Percentiles rank a stretch among this genome's conserved stretches.
These are phyloP conservation scores for Dissostichus mawsoni DNA, from an alignment of 2,113 vertebrate genomes.

Conservation along the genomic window DNA sequence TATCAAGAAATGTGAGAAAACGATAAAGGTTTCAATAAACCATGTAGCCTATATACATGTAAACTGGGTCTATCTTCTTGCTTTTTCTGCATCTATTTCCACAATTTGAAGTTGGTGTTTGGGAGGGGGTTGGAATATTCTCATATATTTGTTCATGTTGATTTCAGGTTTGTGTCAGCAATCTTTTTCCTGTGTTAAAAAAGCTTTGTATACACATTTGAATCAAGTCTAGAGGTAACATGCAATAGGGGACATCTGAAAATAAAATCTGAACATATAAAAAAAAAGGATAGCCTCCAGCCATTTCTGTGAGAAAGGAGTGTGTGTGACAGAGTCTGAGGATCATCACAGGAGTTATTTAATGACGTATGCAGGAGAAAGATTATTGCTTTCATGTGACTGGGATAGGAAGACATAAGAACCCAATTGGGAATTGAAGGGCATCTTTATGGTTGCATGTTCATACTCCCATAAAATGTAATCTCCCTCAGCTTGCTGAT, in stretches of 20 bases:
- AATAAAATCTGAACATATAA: slow-evolving; percentile 77
- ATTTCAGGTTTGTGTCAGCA: slow-evolving; percentile 56
- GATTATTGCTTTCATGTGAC: neutral
- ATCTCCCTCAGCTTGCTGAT: neutral
- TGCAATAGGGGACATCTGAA: slow-evolving; percentile 67
- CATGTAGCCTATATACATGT: slow-evolving; percentile 4
- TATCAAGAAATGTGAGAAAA: neutral
- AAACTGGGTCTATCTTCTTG: slow-evolving; percentile 2
- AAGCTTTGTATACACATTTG: slow-evolving; percentile 73
- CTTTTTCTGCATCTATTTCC: slow-evolving; percentile 27
- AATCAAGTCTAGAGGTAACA: slow-evolving; percentile 72
- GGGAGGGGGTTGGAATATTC: neutral
- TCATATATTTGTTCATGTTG: slow-evolving; percentile 45
- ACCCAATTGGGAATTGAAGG: neutral
- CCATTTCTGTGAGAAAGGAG: slow-evolving; percentile 26
- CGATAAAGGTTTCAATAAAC: slow-evolving; percentile 23
- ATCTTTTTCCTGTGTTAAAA: slow-evolving; percentile 51
- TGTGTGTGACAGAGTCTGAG: slow-evolving; percentile 5
- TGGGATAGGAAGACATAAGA: neutral
- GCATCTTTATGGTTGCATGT: neutral
- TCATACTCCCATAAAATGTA: neutral
- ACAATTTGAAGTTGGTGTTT: slow-evolving; percentile 13
- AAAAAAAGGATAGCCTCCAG: slow-evolving; percentile 20
- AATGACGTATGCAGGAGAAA: neutral
- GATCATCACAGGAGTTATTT: neutral